phyloP scores from a whole-genome alignment of 92 coral and sea anemone genomes.

The Palythoa heliodiscus region DNA sequence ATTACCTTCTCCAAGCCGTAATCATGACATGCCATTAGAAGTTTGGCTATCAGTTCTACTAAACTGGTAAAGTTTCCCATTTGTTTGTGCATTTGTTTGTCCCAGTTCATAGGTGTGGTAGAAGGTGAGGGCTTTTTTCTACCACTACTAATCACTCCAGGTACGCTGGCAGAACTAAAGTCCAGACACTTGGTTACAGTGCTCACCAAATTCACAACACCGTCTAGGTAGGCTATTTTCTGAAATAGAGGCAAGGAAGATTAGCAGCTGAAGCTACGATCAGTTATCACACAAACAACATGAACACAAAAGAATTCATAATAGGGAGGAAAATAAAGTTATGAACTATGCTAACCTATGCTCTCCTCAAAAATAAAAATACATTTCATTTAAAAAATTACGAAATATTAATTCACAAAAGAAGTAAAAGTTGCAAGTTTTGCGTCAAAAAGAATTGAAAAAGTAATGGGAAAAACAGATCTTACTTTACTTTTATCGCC shows the following conservation, averaged over 20 bases:
- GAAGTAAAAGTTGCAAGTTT: too few species aligned
- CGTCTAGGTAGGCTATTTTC: slow-evolving; percentile 73
- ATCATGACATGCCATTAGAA: slow-evolving; percentile 62
- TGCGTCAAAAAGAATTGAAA: too few species aligned
- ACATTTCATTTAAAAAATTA: too few species aligned
- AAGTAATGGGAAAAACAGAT: too few species aligned
- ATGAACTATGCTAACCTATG: too few species aligned
- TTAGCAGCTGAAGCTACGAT: neutral
- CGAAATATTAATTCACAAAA: too few species aligned
- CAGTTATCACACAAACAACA: neutral
- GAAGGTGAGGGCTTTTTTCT: slow-evolving; percentile 68
- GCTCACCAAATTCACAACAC: slow-evolving; percentile 62
- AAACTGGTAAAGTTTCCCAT: slow-evolving; percentile 82
- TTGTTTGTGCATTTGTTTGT: slow-evolving; percentile 62
- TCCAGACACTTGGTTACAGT: slow-evolving; percentile 84
- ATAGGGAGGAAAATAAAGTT: too few species aligned
- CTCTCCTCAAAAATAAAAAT: too few species aligned
- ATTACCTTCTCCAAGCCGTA: slow-evolving; percentile 58
- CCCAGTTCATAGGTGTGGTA: slow-evolving; percentile 73
- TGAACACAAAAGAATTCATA: neutral
- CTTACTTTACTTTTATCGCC: too few species aligned
- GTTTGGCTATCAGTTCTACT: slow-evolving; percentile 61
- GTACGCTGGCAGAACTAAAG: slow-evolving; percentile 65
- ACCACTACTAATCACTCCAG: slow-evolving; percentile 61
- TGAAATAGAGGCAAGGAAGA: slow-evolving; percentile 18